Evolutionary conservation across 2,888 invertebrate genomes (phyloP).

Genomic region (Priocnemis perturbator): DNA sequence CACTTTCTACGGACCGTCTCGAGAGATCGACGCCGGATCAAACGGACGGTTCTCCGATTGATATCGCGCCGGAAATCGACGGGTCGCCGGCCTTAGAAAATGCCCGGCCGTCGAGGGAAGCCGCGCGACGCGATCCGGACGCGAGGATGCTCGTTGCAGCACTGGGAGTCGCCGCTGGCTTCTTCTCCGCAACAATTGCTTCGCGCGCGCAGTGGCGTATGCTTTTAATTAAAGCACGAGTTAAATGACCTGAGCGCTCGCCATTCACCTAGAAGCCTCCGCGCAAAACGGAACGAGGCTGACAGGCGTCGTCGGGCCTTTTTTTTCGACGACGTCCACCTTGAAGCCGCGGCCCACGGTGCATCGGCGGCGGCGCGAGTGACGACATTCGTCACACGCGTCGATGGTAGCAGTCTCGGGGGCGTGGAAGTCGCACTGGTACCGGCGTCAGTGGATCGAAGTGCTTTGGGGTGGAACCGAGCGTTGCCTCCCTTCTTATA

Average conservation of each 20-base stretch:
- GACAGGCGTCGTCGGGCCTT: too few relatives aligned
- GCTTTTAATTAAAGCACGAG: slow-evolving; percentile 55
- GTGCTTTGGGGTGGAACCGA: slow-evolving; percentile 74
- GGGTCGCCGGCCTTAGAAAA: too few relatives aligned
- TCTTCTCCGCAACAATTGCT: slow-evolving; percentile 71
- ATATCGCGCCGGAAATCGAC: too few relatives aligned
- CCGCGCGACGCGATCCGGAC: slow-evolving; percentile 46
- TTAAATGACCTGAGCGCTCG: slow-evolving; percentile 46
- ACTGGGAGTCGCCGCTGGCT: slow-evolving; percentile 63
- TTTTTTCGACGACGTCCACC: not conserved
- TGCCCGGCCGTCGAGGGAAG: not conserved
- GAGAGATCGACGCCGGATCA: too few relatives aligned
- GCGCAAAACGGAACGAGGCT: not conserved
- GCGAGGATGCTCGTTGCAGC: slow-evolving; percentile 70
- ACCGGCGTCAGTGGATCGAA: slow-evolving; percentile 70
- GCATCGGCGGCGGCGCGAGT: too few relatives aligned
- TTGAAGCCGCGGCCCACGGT: too few relatives aligned
- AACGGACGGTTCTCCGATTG: too few relatives aligned
- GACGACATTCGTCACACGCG: too few relatives aligned
- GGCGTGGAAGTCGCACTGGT: not conserved
- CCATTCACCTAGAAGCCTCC: not conserved
- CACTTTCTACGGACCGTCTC: not conserved
- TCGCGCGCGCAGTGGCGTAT: slow-evolving; percentile 69
- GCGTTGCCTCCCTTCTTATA: slow-evolving; percentile 72
- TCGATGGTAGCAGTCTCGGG: not conserved